These are phyloP conservation scores for Melanotaenia duboulayi DNA, from an alignment of 2,113 vertebrate genomes.

Conservation along the genomic window DNA sequence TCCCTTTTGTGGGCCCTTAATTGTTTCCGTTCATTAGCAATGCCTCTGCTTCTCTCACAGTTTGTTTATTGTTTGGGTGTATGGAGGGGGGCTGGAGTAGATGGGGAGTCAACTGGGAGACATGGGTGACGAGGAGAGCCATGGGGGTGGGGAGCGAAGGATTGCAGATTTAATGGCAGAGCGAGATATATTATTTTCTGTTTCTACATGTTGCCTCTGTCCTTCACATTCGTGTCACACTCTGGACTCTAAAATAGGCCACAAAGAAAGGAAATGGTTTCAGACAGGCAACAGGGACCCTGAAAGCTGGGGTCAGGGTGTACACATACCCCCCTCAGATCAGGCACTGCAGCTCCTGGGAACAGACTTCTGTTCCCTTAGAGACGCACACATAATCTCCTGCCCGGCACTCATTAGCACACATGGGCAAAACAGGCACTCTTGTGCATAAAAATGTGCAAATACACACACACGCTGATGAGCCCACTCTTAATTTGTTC, in stretches of 20 bases:
- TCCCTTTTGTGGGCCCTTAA: slow-evolving; percentile 65
- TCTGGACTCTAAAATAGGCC: slow-evolving; percentile 36
- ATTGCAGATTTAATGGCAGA: slow-evolving; percentile 38
- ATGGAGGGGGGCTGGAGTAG: slow-evolving; percentile 7
- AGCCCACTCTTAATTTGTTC: slow-evolving; percentile 18
- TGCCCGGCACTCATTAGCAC: slow-evolving; percentile 70
- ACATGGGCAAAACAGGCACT: slow-evolving; percentile 49
- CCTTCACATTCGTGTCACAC: slow-evolving; percentile 58
- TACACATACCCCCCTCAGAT: slow-evolving; percentile 60
- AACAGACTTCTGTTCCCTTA: slow-evolving; percentile 72
- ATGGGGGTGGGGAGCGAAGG: slow-evolving; percentile 39
- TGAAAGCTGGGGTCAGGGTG: slow-evolving; percentile 71
- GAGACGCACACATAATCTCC: slow-evolving; percentile 75
- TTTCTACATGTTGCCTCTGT: slow-evolving; percentile 36
- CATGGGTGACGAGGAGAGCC: slow-evolving; percentile 29
- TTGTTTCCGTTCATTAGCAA: slow-evolving; percentile 79
- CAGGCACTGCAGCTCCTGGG: slow-evolving; percentile 69
- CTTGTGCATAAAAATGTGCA: slow-evolving; percentile 42
- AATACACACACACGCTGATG: slow-evolving; percentile 10
- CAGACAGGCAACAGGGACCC: slow-evolving; percentile 71
- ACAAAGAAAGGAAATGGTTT: slow-evolving; percentile 75
- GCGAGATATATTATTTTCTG: slow-evolving; percentile 36
- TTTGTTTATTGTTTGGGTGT: slow-evolving; percentile 68
- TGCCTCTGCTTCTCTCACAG: slow-evolving; percentile 52
- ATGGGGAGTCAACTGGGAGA: slow-evolving; percentile 35